A percentile compares a stretch with the other conserved stretches of the same genome.
phyloP scores from a whole-genome alignment of 2,797 vertebrate species.

The Sebastes elongatus region DNA sequence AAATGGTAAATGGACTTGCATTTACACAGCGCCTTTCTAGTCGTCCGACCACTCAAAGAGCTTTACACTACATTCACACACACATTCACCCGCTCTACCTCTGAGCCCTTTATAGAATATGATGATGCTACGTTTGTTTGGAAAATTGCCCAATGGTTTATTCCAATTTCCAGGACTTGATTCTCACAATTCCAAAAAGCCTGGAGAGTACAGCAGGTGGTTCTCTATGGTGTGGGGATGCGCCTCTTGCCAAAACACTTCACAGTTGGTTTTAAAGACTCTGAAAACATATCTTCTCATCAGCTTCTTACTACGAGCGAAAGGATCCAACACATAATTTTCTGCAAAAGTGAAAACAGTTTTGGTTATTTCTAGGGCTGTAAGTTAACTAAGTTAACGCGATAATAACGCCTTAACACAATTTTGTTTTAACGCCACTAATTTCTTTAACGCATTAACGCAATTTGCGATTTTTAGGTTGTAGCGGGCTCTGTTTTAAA shows the following conservation, averaged over 20 bases:
- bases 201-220: not conserved
- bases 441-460: not conserved
- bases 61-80: not conserved
- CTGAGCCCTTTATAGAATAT: not conserved
- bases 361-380: not conserved
- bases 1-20: not conserved
- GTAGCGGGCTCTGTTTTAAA: not conserved
- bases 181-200: slow-evolving; percentile 16
- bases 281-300: not conserved
- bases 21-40: not conserved
- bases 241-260: not conserved
- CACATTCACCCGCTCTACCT: not conserved
- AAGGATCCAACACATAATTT: not conserved
- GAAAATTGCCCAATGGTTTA: not conserved
- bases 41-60: not conserved
- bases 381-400: too few species aligned
- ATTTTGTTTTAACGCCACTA: not conserved
- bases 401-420: not conserved
- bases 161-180: slow-evolving; percentile 12
- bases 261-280: not conserved
- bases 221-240: not conserved
- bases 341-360: not conserved
- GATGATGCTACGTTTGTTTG: not conserved
- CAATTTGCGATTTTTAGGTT: not conserved
- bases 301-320: not conserved